A percentile compares a stretch with the other conserved stretches of the same genome.
Evolutionary conservation across 2,888 invertebrate genomes (phyloP).

Genomic region (Nomada ruficornis): DNA sequence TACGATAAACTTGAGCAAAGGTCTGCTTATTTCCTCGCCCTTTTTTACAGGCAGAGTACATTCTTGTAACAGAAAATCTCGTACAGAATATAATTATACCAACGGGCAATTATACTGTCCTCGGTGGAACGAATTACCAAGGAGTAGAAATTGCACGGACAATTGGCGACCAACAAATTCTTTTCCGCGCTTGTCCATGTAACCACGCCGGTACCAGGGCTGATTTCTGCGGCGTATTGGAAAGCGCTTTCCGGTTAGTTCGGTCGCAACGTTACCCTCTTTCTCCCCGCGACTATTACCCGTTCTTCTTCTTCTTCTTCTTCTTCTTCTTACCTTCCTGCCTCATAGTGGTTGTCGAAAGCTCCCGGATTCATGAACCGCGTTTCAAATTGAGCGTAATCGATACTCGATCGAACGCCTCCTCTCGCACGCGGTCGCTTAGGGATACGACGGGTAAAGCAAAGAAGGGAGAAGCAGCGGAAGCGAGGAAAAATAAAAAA

Average conservation of each 20-base stretch:
- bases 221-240: constrained; percentile 57
- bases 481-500: neutral
- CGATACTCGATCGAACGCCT: constrained; percentile 65
- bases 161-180: constrained; percentile 67
- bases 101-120: constrained; percentile 48
- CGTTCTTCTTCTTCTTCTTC: constrained; percentile 36
- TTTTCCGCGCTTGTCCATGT: constrained; percentile 57
- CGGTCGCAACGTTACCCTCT: constrained; percentile 49
- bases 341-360: neutral
- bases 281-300: constrained; percentile 62
- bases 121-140: constrained; percentile 28
- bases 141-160: constrained; percentile 39
- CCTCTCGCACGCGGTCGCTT: constrained; percentile 36
- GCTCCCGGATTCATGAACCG: constrained; percentile 57
- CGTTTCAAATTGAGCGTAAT: constrained; percentile 66
- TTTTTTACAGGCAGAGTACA: constrained; percentile 30
- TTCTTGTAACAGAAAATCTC: constrained; percentile 24
- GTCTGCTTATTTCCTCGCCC: constrained; percentile 25
- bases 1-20: constrained; percentile 17
- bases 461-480: neutral
- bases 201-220: neutral
- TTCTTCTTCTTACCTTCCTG: neutral
- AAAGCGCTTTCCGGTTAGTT: constrained; percentile 67
- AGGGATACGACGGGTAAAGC: neutral
- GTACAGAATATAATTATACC: constrained; percentile 33